A percentile compares a stretch with the other conserved stretches of the same genome.
Evolutionary conservation across 2,797 vertebrate genomes (phyloP).

Genomic region (Dryobates pubescens): DNA sequence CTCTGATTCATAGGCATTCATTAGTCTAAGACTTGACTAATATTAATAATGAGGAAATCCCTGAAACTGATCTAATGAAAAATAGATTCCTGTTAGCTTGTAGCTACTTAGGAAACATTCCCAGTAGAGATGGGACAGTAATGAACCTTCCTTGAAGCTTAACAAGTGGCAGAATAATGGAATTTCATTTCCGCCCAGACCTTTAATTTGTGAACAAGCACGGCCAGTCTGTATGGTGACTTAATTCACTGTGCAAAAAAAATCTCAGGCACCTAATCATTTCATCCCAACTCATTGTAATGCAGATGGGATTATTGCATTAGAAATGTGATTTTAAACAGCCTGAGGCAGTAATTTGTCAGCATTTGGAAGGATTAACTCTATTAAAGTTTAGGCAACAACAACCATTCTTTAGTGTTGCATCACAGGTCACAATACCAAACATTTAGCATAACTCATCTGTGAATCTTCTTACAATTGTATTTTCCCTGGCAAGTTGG

Average conservation of each 20-base stretch:
- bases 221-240: constrained; percentile 56
- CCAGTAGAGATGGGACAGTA: constrained; percentile 1
- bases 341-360: constrained; percentile 73
- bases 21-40: constrained; percentile 16
- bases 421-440: constrained; percentile 41
- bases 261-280: constrained; percentile 70
- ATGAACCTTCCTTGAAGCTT: constrained; percentile 44
- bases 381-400: constrained; percentile 68
- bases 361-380: constrained; percentile 77
- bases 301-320: constrained; percentile 77
- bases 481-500: constrained; percentile 5
- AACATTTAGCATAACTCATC: constrained; percentile 46
- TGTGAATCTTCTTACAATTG: background rate
- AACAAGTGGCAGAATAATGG: constrained; percentile 40
- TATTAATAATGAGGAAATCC: constrained; percentile 42
- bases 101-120: constrained; percentile 46
- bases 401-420: constrained; percentile 61
- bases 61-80: constrained; percentile 7
- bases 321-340: constrained; percentile 79
- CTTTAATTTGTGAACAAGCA: constrained; percentile 73
- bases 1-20: constrained; percentile 6
- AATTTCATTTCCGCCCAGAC: constrained; percentile 50
- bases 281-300: constrained; percentile 66
- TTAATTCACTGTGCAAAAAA: constrained; percentile 75
- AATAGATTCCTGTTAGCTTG: constrained; percentile 9